phyloP scores from a whole-genome alignment of 2,113 vertebrate species.

The Melanostigma gelatinosum region DNA sequence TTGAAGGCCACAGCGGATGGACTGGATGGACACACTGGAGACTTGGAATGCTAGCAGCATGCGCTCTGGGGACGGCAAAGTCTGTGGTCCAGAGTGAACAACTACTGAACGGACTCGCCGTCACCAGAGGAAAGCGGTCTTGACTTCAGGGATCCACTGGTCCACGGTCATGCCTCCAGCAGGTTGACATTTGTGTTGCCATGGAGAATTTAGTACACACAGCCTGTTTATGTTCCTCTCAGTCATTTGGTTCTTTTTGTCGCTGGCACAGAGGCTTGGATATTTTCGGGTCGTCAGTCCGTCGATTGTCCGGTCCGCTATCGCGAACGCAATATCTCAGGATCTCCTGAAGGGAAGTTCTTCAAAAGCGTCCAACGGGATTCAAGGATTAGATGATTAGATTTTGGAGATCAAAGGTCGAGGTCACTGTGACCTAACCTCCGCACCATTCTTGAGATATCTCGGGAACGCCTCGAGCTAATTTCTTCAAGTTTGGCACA shows the following conservation, averaged over 20 bases:
- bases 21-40: background rate
- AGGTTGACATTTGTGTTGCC: background rate
- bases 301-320: background rate
- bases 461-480: background rate
- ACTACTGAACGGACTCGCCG: background rate
- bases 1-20: background rate
- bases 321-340: background rate
- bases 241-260: background rate
- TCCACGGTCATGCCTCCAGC: background rate
- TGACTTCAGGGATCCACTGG: background rate
- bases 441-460: background rate
- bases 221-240: background rate
- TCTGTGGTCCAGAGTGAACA: background rate
- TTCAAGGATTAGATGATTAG: background rate
- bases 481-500: background rate
- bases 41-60: background rate
- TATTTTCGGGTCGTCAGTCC: background rate
- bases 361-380: background rate
- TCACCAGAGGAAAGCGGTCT: background rate
- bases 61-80: background rate
- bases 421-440: background rate
- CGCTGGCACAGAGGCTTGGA: background rate
- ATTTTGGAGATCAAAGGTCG: background rate
- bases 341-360: background rate
- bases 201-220: background rate